A percentile compares a stretch with the other conserved stretches of the same genome.
These are phyloP conservation scores for Serranus cabrilla DNA, from an alignment of 2,797 vertebrate species.

Conservation along the genomic window DNA sequence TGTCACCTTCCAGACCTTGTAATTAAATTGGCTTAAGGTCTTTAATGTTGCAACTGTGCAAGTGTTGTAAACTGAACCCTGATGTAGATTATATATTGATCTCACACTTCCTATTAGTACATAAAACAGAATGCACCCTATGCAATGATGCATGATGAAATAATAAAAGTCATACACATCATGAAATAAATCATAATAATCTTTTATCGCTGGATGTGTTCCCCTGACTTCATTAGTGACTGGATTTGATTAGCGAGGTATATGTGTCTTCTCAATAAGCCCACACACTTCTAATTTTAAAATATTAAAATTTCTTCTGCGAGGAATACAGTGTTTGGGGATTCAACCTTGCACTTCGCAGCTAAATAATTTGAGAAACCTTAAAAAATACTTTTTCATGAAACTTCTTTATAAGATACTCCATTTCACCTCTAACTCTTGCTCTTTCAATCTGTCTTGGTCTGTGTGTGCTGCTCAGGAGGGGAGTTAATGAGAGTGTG, in stretches of 20 bases:
- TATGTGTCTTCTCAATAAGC: neutral
- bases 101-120: neutral
- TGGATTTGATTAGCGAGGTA: neutral
- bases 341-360: neutral
- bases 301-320: neutral
- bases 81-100: neutral
- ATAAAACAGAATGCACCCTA: constrained; percentile 1
- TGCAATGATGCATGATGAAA: neutral
- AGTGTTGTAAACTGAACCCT: neutral
- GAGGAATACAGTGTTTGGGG: neutral
- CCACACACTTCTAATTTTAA: neutral
- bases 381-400: constrained; percentile 3
- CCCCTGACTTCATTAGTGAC: neutral
- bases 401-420: constrained; percentile 25
- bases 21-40: constrained; percentile 3
- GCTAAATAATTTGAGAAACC: constrained; percentile 20
- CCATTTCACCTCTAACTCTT: constrained; percentile 48
- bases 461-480: constrained; percentile 45
- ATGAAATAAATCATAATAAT: neutral
- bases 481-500: constrained; percentile 64
- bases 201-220: neutral
- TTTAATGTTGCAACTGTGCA: neutral
- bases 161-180: too few species aligned
- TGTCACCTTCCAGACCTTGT: neutral
- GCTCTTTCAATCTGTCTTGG: constrained; percentile 35